Percentiles rank a stretch among this genome's conserved stretches.
These are phyloP conservation scores for Parotocinclus haroldoi DNA, from an alignment of 2,797 vertebrate species.

Conservation along the genomic window DNA sequence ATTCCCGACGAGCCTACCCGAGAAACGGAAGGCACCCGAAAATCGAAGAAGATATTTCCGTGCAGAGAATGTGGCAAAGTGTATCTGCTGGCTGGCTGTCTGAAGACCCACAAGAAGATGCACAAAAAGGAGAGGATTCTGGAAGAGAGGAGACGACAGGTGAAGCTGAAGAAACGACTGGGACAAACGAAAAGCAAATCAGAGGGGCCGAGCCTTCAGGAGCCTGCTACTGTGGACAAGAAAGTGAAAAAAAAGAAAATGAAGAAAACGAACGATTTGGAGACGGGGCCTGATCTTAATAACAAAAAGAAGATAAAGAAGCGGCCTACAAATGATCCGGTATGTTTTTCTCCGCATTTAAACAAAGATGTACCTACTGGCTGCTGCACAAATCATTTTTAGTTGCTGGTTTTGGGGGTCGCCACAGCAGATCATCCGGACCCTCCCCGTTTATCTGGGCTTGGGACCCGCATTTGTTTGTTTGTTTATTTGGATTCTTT, in stretches of 20 bases:
- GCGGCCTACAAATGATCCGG: conserved; percentile 18
- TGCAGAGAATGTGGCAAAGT: conserved; percentile 37
- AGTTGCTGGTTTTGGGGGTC: too few species aligned
- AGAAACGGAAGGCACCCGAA: background rate
- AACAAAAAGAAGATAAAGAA: conserved; percentile 9
- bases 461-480: too few species aligned
- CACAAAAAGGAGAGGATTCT: conserved; percentile 16
- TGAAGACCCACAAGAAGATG: conserved; percentile 33
- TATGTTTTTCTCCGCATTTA: conserved; percentile 14
- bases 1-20: background rate
- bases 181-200: background rate
- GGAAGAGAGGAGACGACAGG: background rate
- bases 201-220: background rate
- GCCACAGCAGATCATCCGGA: too few species aligned
- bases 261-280: background rate
- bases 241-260: conserved; percentile 24
- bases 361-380: background rate
- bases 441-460: too few species aligned
- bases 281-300: background rate
- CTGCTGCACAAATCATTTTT: too few species aligned
- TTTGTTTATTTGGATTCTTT: too few species aligned
- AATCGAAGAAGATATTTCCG: conserved; percentile 15
- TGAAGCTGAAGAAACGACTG: background rate
- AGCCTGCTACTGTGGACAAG: conserved; percentile 11
- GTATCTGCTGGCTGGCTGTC: conserved; percentile 25